Conservation (phyloP, 2,797 vertebrate species). For the Eulemur coronatus region DNA sequence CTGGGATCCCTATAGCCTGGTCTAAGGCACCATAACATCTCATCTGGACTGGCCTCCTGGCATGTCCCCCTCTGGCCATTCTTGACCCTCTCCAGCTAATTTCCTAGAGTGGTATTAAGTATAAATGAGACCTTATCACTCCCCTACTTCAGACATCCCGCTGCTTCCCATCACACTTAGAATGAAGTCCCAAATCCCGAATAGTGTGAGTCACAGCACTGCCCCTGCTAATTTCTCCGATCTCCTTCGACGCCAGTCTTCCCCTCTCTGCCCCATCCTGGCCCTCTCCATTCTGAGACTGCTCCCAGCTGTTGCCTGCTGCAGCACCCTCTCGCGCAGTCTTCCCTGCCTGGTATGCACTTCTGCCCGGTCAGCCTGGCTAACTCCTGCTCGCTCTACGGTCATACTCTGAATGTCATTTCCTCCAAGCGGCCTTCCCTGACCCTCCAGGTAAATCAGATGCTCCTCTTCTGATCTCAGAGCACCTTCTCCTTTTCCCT, state of each 20-base stretch:
- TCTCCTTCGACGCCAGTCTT: not conserved
- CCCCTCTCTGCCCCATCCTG: not conserved
- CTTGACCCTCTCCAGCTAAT: not conserved
- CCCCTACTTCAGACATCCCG: not conserved
- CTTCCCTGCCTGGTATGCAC: not conserved
- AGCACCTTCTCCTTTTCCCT: not conserved
- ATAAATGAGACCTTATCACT: not conserved
- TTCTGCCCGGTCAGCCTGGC: not conserved
- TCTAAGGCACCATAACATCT: rapidly evolving
- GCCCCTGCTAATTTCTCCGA: not conserved
- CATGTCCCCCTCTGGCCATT: not conserved
- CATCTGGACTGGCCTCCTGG: not conserved
- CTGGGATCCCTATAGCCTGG: not conserved
- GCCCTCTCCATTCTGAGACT: not conserved
- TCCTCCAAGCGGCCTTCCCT: not conserved
- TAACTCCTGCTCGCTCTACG: not conserved
- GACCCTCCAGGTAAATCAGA: too few species aligned
- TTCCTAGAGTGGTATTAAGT: not conserved
- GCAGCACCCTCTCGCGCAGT: not conserved
- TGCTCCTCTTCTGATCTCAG: not conserved
- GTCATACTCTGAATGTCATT: not conserved
- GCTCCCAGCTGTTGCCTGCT: not conserved
- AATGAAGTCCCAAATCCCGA: not conserved
- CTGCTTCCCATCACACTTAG: not conserved
- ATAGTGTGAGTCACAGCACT: rapidly evolving